Evolutionary conservation across 1,140 invertebrate species (phyloP).

Genomic region (Neodiprion lecontei): DNA sequence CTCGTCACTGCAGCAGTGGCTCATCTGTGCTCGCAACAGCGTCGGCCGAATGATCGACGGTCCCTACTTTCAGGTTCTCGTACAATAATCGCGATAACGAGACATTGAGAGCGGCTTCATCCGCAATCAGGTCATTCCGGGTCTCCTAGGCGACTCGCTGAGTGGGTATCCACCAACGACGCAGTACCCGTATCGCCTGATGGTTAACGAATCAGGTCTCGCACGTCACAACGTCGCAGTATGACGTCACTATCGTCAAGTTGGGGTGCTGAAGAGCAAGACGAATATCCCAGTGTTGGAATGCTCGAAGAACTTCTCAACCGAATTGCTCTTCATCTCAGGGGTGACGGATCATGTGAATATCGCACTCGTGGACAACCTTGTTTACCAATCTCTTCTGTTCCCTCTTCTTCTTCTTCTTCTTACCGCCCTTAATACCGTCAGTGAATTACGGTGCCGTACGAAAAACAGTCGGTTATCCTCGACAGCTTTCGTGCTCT

Average conservation of each 20-base stretch:
- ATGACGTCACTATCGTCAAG: neutral
- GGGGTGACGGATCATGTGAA: neutral
- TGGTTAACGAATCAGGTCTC: neutral
- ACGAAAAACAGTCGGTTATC: too few species aligned
- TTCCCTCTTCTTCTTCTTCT: too few species aligned
- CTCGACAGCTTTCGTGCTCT: too few species aligned
- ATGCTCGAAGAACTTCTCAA: constrained; percentile 1
- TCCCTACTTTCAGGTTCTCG: neutral
- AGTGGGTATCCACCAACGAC: constrained; percentile 11
- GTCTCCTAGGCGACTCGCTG: neutral
- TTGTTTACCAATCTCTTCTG: too few species aligned
- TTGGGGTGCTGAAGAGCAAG: neutral
- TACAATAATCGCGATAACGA: constrained; percentile 30
- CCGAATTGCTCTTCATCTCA: neutral
- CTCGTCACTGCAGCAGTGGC: constrained; percentile 14
- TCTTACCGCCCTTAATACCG: too few species aligned
- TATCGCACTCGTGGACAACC: constrained; percentile 1
- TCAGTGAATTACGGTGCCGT: too few species aligned
- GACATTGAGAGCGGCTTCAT: constrained; percentile 31
- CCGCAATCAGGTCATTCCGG: constrained; percentile 34
- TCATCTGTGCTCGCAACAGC: constrained; percentile 27
- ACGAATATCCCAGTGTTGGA: neutral
- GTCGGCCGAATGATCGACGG: constrained; percentile 30
- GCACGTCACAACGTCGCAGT: neutral
- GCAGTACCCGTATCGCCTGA: neutral